Base-by-base conservation (phyloP, 1,140 invertebrate species). In the Phocides pigmalion region DNA sequence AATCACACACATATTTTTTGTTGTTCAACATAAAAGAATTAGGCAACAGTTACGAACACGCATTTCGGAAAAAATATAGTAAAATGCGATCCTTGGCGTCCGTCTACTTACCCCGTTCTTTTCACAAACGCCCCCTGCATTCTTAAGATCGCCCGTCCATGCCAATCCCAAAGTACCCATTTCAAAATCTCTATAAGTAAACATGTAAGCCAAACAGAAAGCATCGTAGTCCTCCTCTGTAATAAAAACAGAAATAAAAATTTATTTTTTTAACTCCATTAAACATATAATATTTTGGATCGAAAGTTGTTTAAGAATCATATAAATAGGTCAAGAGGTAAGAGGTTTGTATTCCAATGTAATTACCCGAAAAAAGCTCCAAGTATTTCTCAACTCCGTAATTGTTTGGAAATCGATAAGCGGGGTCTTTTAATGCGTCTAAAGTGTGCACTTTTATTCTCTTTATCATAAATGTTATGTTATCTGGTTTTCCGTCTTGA, bases 191-290 rank as follows among this genome's bases (percentile, higher is more conserved):
- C 99, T 93, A 90, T 99, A 99, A 2, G 99, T 99, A 85, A 99
- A 99, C 95, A 99, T 98, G 88, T 99, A 99, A 35, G 99, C 98
- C 78, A 99, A 93, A 84, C 99, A 99, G 91, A 99, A 99, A 11
- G 97, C 97, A 84, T 99, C 97, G 87, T 99, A 99, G 87, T 99
- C 97, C 85, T 98, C 96, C 94, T 99, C 97, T 94, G 94, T 53
- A 42, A 22, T 46, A 11, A 56, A 58, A 41, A 42, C 12, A 46
- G 42, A 54, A 53, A 63, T 56, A 53, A 42, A 35, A 17, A 50
- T 50, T 58, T 16, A 17, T 6, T 15, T 14, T n/a, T n/a, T n/a
- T n/a, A n/a, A n/a, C n/a, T n/a, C n/a, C n/a, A 32, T 51, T 47
- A 39, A 20, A 56, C 19, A 28, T 19, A 32, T 59, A 11, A 39